These are phyloP conservation scores for Macroramphosus scolopax DNA, from an alignment of 2,797 vertebrate genomes.

Conservation along the genomic window DNA sequence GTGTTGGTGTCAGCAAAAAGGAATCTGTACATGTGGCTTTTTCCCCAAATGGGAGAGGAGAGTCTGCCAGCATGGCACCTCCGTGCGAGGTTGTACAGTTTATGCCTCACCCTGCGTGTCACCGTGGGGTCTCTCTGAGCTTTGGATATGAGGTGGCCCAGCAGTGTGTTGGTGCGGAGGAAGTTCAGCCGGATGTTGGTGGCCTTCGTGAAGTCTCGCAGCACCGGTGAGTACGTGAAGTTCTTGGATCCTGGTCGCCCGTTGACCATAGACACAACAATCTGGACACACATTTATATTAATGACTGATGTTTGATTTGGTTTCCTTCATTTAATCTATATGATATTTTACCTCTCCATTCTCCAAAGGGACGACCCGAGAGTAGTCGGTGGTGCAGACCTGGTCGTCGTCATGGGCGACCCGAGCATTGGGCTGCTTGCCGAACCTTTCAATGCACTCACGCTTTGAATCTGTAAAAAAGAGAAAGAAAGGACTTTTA, in stretches of 20 bases:
- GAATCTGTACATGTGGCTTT: constrained; percentile 22
- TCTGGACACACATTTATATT: constrained; percentile 59
- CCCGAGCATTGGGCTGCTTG: constrained; percentile 76
- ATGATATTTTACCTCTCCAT: constrained; percentile 84
- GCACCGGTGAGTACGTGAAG: constrained; percentile 83
- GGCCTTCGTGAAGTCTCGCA: constrained; percentile 89
- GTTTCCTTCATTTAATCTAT: not conserved
- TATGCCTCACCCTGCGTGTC: constrained; percentile 85
- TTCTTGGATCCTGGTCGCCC: constrained; percentile 87
- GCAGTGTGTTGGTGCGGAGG: constrained; percentile 87
- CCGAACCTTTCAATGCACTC: constrained; percentile 86
- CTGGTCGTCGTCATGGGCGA: constrained; percentile 82
- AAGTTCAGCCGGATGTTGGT: constrained; percentile 90
- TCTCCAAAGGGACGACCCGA: constrained; percentile 87
- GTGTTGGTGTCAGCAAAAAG: constrained; percentile 53
- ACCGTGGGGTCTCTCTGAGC: constrained; percentile 88
- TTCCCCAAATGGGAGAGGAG: constrained; percentile 37
- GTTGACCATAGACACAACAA: constrained; percentile 90
- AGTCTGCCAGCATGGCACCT: constrained; percentile 36
- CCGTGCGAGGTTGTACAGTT: constrained; percentile 29
- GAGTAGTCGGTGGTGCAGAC: constrained; percentile 90
- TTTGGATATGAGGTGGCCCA: constrained; percentile 92
- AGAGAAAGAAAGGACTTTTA: not conserved
- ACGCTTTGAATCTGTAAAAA: constrained; percentile 80
- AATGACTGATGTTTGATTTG: not conserved